Base-by-base conservation (phyloP, 2,113 vertebrate species). In the Sphaerodactylus townsendi region DNA sequence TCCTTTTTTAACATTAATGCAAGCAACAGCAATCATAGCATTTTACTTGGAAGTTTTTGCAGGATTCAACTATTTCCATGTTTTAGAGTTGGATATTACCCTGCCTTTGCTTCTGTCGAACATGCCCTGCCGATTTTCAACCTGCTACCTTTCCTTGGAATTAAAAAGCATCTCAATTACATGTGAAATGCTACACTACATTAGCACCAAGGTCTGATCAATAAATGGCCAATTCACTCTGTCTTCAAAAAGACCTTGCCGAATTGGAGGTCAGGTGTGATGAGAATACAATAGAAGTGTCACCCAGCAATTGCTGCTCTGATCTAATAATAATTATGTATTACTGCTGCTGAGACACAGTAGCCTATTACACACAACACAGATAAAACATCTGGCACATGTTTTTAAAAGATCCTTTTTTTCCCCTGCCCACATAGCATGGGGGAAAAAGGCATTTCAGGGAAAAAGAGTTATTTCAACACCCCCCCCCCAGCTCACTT, bases 251-350 rank as follows among this genome's bases (percentile, higher is more conserved):
- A 93, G 88, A 86, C 82, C 88, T 87, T 92, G 78, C 81, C 79
- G 89, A 90, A 89, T 46, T 77, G 9, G 90, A 95, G 87, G 93
- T 90, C 91, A 82, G 35, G 83, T 76, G 90, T 95, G 90, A 89
- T 85, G 81, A 90, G 90, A 92, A 90, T 90, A 89, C 77, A 85
- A 86, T 79, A 81, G 50, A 86, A 89, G 48, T 89, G 80, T 85
- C 87, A 87, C 86, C 33, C 77, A 91, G 69, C 87, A 83, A 92
- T 79, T 79, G 78, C 64, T 46, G 77, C 53, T 56, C 53, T 19
- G 82, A 71, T 86, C 85, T 87, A 83, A 87, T 83, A 90, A 62
- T 59, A 92, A 94, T 78, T 91, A 89, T 77, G 41, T 74, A 89
- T 84, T 85, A 77, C 33, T 91, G 93, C 89, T 79, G 62, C 35